These are phyloP conservation scores for Philereme vetulata DNA, from an alignment of 2,888 invertebrate genomes.

Conservation along the genomic window DNA sequence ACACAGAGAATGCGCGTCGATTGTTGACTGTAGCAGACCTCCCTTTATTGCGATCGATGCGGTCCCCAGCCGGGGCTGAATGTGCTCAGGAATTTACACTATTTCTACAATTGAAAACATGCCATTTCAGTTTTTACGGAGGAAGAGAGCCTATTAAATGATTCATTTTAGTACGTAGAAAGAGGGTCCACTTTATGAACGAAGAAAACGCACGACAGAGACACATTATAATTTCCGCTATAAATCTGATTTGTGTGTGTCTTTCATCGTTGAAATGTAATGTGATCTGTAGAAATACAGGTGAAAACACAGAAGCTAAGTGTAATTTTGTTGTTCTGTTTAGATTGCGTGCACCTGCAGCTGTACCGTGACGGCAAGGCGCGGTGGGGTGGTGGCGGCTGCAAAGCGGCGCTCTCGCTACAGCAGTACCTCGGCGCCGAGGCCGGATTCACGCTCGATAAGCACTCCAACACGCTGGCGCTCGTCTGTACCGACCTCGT, in stretches of 20 bases:
- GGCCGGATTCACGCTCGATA: conserved; percentile 94
- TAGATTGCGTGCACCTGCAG: conserved; percentile 95
- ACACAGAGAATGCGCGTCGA: conserved; percentile 51
- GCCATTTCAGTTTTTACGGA: conserved; percentile 15
- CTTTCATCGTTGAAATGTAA: too few species aligned
- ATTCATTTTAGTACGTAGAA: too few species aligned
- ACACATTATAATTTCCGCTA: too few species aligned
- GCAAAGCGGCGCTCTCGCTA: conserved; percentile 92
- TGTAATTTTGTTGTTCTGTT: conserved; percentile 19
- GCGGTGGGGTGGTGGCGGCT: conserved; percentile 73
- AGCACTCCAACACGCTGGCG: conserved; percentile 95
- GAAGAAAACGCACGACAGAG: too few species aligned
- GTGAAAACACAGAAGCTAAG: too few species aligned
- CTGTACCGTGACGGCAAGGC: conserved; percentile 93
- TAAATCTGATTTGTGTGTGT: too few species aligned
- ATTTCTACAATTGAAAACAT: conserved; percentile 35
- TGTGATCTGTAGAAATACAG: too few species aligned
- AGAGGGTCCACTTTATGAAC: too few species aligned
- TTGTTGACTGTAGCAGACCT: conserved; percentile 33
- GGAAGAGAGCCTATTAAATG: background rate
- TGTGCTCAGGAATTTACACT: conserved; percentile 36
- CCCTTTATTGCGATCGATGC: conserved; percentile 47
- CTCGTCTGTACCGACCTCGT: conserved; percentile 94
- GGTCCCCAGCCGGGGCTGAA: conserved; percentile 27
- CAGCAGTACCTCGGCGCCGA: conserved; percentile 94